A percentile compares a stretch with the other conserved stretches of the same genome.
These are phyloP conservation scores for Podargus strigoides DNA, from an alignment of 2,797 vertebrate species.

Conservation along the genomic window DNA sequence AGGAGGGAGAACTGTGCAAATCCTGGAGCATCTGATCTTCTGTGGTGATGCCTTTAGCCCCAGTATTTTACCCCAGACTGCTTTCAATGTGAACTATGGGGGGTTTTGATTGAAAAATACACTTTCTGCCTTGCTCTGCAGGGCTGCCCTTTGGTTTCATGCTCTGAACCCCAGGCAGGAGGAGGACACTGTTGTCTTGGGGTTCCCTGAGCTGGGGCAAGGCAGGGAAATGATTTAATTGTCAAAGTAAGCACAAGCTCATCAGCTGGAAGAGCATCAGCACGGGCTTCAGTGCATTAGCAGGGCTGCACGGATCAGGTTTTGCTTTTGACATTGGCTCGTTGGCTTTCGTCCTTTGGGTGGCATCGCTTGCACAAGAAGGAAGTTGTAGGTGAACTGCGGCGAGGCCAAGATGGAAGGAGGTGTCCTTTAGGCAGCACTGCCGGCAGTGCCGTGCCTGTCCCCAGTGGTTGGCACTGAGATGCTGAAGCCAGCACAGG, in stretches of 20 bases:
- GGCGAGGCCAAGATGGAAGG: not conserved
- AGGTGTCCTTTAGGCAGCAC: not conserved
- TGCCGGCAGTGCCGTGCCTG: fast-evolving
- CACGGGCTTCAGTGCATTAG: fast-evolving
- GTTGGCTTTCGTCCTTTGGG: not conserved
- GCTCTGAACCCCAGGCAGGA: not conserved
- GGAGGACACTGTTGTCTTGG: not conserved
- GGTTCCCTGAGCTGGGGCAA: not conserved
- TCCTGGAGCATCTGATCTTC: not conserved
- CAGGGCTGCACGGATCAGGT: not conserved
- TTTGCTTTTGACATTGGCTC: not conserved
- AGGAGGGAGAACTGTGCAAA: not conserved
- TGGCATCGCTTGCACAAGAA: fast-evolving
- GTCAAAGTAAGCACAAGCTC: not conserved
- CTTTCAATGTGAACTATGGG: not conserved
- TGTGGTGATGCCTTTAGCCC: not conserved
- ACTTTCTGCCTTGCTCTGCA: not conserved
- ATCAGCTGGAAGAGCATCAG: not conserved
- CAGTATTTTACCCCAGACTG: not conserved
- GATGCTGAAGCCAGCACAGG: fast-evolving
- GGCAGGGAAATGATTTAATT: not conserved
- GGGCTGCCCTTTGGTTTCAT: not conserved
- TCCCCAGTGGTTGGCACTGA: fast-evolving
- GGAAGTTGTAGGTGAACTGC: not conserved
- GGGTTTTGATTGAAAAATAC: fast-evolving